Conservation (phyloP, 35 echinoderm and acorn worm genomes). For the Stichopus chloronotus region DNA sequence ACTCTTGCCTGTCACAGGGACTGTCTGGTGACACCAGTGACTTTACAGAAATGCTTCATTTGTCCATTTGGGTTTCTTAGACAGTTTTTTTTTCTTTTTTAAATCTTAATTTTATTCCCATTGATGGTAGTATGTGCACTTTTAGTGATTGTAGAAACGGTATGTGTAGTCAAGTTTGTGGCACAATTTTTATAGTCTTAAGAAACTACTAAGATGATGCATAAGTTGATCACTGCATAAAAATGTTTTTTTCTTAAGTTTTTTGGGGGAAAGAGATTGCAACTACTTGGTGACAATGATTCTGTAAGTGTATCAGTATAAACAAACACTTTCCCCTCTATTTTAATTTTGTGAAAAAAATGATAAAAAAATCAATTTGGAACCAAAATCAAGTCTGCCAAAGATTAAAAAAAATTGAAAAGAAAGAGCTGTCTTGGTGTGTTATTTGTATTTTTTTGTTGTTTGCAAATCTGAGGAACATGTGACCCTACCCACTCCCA, state of each 20-base stretch:
- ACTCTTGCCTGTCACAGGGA: no score
- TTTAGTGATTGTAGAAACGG: slow-evolving; percentile 40
- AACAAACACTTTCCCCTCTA: slow-evolving; percentile 40
- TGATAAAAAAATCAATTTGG: slow-evolving; percentile 43
- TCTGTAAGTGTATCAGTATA: slow-evolving; percentile 33
- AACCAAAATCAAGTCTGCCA: slow-evolving; percentile 64
- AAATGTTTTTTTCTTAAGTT: slow-evolving; percentile 1
- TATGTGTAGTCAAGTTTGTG: slow-evolving; percentile 42
- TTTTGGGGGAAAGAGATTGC: slow-evolving; percentile 1
- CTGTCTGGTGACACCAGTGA: no score
- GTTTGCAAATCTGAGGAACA: not conserved
- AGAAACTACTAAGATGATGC: slow-evolving; percentile 10
- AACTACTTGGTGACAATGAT: slow-evolving; percentile 13
- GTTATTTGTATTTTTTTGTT: not conserved
- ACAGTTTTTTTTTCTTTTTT: not conserved
- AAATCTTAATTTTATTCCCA: slow-evolving; percentile 3
- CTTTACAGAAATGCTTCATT: no score
- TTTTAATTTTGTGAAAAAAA: slow-evolving; percentile 56
- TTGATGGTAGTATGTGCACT: slow-evolving; percentile 44
- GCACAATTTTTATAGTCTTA: slow-evolving; percentile 24
- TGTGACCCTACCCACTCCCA: no score
- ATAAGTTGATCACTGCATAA: slow-evolving; percentile 32
- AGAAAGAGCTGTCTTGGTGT: slow-evolving; percentile 1
- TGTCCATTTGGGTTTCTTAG: no score
- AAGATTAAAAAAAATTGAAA: slow-evolving; percentile 65